Conservation (phyloP, 92 coral and sea anemone species). For the Desmophyllum pertusum region DNA sequence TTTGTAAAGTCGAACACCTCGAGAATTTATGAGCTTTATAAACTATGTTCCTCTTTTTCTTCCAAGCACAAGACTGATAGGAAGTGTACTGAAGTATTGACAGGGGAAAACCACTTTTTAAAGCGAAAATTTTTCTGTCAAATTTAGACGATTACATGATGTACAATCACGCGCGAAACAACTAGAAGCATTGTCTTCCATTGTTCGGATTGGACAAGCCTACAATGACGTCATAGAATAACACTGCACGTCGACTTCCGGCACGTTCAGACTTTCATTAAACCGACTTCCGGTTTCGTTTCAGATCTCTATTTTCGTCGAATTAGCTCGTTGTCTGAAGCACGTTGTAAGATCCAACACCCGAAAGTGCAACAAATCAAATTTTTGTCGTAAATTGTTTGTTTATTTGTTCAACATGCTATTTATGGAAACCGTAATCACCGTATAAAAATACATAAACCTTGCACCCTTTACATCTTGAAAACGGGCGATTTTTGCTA, state of each 20-base stretch:
- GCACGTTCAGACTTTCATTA: neutral
- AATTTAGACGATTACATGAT: constrained; percentile 29
- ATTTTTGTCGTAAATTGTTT: neutral
- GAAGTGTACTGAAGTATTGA: neutral
- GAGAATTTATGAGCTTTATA: neutral
- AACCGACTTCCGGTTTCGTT: constrained; percentile 16
- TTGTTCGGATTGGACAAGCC: constrained; percentile 61
- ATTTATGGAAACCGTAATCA: neutral
- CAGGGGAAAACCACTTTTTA: constrained; percentile 32
- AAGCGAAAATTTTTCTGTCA: neutral
- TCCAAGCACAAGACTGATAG: neutral
- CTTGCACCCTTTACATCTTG: no score
- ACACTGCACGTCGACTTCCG: constrained; percentile 36
- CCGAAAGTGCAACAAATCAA: neutral
- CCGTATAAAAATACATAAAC: no score
- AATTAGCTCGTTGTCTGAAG: neutral
- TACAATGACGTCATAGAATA: constrained; percentile 49
- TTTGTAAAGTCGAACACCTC: neutral
- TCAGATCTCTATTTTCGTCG: neutral
- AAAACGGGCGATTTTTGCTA: no score
- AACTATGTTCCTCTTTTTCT: neutral
- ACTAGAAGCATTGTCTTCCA: constrained; percentile 45
- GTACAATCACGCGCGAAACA: constrained; percentile 56
- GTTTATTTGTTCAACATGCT: neutral
- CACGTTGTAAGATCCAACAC: constrained; percentile 20